Evolutionary conservation across 2,797 vertebrate species (phyloP), one percentile per base, ranked within the genome.

Genomic region (Phoebastria nigripes): DNA sequence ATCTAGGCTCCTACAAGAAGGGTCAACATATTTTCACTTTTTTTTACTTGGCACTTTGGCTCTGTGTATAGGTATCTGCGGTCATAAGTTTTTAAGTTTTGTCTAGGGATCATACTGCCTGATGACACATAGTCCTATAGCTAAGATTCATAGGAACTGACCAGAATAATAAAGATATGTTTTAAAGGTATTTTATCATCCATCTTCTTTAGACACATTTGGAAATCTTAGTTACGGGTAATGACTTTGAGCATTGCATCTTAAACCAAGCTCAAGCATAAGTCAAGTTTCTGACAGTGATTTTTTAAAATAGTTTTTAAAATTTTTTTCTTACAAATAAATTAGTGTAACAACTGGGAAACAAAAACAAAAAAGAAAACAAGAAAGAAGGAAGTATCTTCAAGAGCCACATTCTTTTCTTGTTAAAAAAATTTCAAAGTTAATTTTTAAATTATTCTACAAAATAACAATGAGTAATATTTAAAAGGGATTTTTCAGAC

Each of bases 11-110:
- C 11, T 72, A 56, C 9, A 47, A 44, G 41, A 70, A 55, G 4
- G 15, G 15, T 44, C n/a, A 74, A 31, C 2, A 2, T n/a, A 14
- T 66, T 66, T 80, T 56, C 0, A 0, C 37, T n/a, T 35, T n/a
- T n/a, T 37, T 80, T 79, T 11, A 9, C 11, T 67, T 71, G 7
- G 2, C 19, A 15, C 1, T 74, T 92, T 55, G 28, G 2, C 6
- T 52, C 17, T 77, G 5, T 42, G 1, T 19, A 15, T 19, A 82
- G 12, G 2, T 55, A 28, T 15, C 8, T 51, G 35, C 0, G 3
- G 11, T 28, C n/a, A 31, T 17, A 22, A 46, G 29, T 31, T 72
- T 73, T 89, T 37, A 72, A 56, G 9, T 21, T 81, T 76, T 47
- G 1, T 69, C 52, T 70, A 16, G 15, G 9, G 21, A 47, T 62